phyloP scores from a whole-genome alignment of 2,797 vertebrate genomes.

The Orientallactaga sibirica region DNA sequence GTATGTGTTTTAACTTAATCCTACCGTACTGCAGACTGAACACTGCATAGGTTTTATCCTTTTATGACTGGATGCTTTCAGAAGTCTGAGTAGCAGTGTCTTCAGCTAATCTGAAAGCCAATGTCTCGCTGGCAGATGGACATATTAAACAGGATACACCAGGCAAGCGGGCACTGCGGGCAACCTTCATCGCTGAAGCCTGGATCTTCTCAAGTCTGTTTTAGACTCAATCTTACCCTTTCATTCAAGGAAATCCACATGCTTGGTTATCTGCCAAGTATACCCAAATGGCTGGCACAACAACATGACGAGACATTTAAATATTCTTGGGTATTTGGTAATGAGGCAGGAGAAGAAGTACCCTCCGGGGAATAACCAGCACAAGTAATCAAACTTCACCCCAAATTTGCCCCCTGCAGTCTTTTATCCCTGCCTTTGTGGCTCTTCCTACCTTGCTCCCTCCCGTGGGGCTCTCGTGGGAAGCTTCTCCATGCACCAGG shows the following conservation, averaged over 20 bases:
- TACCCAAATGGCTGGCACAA: constrained; percentile 42
- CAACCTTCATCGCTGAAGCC: not conserved
- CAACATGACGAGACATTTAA: constrained; percentile 37
- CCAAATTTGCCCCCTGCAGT: not conserved
- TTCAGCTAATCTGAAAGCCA: not conserved
- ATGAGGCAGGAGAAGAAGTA: not conserved
- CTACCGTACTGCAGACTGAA: not conserved
- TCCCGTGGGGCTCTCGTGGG: not conserved
- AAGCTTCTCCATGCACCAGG: not conserved
- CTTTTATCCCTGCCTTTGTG: not conserved
- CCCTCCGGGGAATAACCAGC: constrained; percentile 16
- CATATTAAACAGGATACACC: too few species aligned
- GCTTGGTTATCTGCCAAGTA: constrained; percentile 48
- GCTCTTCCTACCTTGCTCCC: not conserved
- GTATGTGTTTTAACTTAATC: constrained; percentile 72
- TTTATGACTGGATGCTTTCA: not conserved
- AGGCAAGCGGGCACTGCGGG: not conserved
- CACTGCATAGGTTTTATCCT: not conserved
- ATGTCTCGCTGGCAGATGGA: not conserved
- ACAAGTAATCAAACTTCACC: not conserved
- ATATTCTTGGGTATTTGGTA: constrained; percentile 35
- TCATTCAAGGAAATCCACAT: not conserved
- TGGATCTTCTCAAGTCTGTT: not conserved
- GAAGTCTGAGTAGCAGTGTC: not conserved
- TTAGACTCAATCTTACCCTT: constrained; percentile 49